Conservation (phyloP, 2,797 vertebrate genomes). For the Ibycter americanus region DNA sequence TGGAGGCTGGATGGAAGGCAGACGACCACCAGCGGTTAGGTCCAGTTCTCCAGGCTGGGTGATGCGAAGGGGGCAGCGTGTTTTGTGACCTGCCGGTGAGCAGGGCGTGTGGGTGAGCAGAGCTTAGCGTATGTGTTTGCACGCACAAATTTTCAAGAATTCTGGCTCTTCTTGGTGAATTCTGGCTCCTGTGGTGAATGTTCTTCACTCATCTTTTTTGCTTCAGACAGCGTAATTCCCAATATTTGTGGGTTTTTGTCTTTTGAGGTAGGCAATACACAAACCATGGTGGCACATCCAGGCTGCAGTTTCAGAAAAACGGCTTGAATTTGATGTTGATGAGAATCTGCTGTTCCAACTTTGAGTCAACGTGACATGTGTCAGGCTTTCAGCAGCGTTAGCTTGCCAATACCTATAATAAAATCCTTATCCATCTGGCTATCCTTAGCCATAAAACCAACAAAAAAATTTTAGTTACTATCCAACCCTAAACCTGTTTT, state of each 20-base stretch:
- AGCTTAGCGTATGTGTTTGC: background rate
- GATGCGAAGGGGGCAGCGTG: background rate
- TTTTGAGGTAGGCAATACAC: background rate
- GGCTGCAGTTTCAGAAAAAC: background rate
- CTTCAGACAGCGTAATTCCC: background rate
- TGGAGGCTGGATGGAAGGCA: background rate
- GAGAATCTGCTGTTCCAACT: slow-evolving; percentile 35
- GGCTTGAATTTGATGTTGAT: slow-evolving; percentile 6
- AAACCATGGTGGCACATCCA: background rate
- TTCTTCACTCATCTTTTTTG: background rate
- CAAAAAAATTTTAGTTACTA: slow-evolving; percentile 9
- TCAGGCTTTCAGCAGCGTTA: slow-evolving; percentile 53
- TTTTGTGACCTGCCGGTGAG: background rate
- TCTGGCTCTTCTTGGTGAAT: background rate
- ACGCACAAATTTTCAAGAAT: background rate
- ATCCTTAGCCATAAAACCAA: slow-evolving; percentile 21
- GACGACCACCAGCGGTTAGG: background rate
- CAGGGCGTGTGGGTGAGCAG: background rate
- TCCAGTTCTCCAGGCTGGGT: background rate
- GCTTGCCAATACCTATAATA: slow-evolving; percentile 59
- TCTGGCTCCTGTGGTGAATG: background rate
- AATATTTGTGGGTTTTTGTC: background rate
- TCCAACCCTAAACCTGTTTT: slow-evolving; percentile 20
- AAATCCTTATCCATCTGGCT: slow-evolving; percentile 65
- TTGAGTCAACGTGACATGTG: background rate